phyloP scores from a whole-genome alignment of 2,797 vertebrate genomes.

The Lepilemur septentrionalis region DNA sequence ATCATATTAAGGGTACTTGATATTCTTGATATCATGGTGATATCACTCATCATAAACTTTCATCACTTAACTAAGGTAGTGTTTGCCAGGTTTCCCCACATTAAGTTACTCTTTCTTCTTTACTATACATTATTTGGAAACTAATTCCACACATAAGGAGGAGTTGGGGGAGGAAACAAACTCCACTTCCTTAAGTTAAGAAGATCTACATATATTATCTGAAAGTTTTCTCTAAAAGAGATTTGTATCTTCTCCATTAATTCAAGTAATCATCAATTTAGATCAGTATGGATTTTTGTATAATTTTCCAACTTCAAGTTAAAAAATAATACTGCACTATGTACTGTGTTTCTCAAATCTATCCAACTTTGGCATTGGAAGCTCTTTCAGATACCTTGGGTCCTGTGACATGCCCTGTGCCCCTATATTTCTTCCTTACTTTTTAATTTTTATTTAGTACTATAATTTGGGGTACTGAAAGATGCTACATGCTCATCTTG shows the following conservation, averaged over 20 bases:
- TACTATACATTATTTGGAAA: neutral
- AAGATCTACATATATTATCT: neutral
- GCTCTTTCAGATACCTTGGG: neutral
- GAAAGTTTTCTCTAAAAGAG: neutral
- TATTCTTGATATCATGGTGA: neutral
- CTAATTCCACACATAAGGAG: neutral
- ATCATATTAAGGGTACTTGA: neutral
- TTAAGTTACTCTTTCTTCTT: neutral
- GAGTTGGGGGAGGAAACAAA: neutral
- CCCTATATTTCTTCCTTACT: neutral
- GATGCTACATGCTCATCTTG: too few species aligned
- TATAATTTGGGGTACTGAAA: neutral
- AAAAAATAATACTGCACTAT: neutral
- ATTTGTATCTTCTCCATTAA: neutral
- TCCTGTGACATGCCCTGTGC: neutral
- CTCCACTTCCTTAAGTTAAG: neutral
- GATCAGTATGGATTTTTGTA: neutral
- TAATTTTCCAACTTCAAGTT: neutral
- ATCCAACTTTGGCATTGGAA: neutral
- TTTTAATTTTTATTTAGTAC: neutral
- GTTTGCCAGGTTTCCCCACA: neutral
- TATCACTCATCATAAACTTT: neutral
- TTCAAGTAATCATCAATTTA: neutral
- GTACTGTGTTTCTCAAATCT: neutral
- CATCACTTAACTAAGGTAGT: neutral